A percentile compares a stretch with the other conserved stretches of the same genome.
Conservation (phyloP, 2,113 vertebrate genomes). For the Cavia porcellus region DNA sequence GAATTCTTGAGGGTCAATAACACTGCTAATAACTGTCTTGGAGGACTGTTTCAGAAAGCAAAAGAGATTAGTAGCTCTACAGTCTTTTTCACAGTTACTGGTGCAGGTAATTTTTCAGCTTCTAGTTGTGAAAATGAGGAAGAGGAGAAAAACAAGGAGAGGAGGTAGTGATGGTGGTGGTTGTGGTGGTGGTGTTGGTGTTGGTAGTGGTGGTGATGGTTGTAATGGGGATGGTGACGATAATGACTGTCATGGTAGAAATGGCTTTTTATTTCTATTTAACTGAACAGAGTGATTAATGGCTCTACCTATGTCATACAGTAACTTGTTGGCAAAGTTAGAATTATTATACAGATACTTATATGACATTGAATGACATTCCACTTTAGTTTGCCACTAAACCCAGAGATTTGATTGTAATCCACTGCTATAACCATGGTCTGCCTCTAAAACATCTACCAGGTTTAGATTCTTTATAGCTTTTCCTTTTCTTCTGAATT, state of each 20-base stretch:
- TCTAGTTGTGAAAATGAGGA: neutral
- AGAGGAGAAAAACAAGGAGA: neutral
- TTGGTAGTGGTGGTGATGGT: too few species aligned
- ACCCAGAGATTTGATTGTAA: neutral
- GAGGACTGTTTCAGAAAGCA: neutral
- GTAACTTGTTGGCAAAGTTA: neutral
- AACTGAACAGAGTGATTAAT: neutral
- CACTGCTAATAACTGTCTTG: neutral
- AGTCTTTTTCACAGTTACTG: neutral
- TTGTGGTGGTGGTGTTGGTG: neutral
- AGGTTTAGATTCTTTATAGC: neutral
- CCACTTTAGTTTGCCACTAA: neutral
- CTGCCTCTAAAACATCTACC: neutral
- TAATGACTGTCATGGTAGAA: too few species aligned
- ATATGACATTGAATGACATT: neutral
- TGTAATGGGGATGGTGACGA: fast-evolving
- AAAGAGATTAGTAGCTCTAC: neutral
- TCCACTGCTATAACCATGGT: fast-evolving
- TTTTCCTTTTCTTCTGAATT: neutral
- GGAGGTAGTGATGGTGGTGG: neutral
- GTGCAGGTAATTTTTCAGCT: neutral
- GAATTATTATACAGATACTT: neutral
- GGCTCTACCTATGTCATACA: neutral
- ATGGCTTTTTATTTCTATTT: neutral
- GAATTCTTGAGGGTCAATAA: neutral